Evolutionary conservation across 2,888 invertebrate genomes (phyloP).

Genomic region (Chromoteleia sp.): DNA sequence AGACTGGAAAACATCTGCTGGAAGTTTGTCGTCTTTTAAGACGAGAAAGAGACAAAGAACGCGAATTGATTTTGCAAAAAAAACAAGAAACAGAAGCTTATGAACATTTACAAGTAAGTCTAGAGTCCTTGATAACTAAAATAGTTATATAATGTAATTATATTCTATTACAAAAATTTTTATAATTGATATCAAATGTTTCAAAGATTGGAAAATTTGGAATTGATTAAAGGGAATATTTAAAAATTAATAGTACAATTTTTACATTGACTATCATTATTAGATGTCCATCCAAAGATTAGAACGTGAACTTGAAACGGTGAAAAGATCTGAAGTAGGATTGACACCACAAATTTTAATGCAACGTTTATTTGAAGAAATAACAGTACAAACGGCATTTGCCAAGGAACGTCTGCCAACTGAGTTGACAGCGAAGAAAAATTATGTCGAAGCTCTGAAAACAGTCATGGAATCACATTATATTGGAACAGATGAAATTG

Average conservation of each 20-base stretch:
- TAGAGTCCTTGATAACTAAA: no score
- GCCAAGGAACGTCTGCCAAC: slow-evolving; percentile 92
- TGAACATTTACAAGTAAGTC: slow-evolving; percentile 76
- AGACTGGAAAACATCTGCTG: slow-evolving; percentile 76
- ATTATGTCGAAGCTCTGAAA: slow-evolving; percentile 89
- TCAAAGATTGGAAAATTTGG: no score
- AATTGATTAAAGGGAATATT: no score
- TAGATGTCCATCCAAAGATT: slow-evolving; percentile 86
- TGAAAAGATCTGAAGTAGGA: slow-evolving; percentile 86
- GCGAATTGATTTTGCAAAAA: slow-evolving; percentile 86
- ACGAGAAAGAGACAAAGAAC: slow-evolving; percentile 87
- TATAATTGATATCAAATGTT: no score
- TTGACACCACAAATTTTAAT: slow-evolving; percentile 89
- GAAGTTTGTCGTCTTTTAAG: slow-evolving; percentile 85
- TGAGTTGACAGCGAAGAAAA: slow-evolving; percentile 88
- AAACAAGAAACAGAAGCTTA: slow-evolving; percentile 85
- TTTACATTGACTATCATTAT: neutral
- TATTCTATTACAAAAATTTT: no score
- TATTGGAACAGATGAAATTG: slow-evolving; percentile 79
- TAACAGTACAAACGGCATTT: slow-evolving; percentile 86
- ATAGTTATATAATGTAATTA: no score
- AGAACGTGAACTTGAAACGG: slow-evolving; percentile 88
- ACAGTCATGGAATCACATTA: slow-evolving; percentile 78
- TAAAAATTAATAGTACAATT: neutral
- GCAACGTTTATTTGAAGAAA: slow-evolving; percentile 91